Conservation (phyloP, 2,888 invertebrate genomes). For the Diaperis boleti region DNA sequence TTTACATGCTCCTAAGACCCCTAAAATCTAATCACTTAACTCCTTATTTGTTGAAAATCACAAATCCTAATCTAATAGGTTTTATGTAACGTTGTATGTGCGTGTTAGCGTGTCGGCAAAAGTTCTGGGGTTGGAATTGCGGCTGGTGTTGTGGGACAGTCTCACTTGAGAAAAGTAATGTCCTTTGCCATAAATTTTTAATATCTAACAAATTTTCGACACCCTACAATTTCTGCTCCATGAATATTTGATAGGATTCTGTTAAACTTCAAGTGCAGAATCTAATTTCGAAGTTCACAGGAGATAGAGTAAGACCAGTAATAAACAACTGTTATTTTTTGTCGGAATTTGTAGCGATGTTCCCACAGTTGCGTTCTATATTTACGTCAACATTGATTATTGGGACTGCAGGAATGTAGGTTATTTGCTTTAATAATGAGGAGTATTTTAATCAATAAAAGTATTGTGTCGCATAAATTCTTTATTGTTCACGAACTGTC, state of each 20-base stretch:
- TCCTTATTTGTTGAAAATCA: constrained; percentile 1
- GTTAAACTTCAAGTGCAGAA: constrained; percentile 10
- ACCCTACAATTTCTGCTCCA: constrained; percentile 11
- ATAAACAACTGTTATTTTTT: constrained; percentile 1
- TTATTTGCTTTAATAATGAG: constrained; percentile 10
- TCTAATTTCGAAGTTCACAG: constrained; percentile 9
- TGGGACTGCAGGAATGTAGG: constrained; percentile 12
- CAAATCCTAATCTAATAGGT: constrained; percentile 6
- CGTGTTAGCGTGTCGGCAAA: constrained; percentile 13
- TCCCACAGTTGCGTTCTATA: not conserved
- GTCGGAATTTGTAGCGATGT: not conserved
- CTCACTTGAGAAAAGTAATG: constrained; percentile 16
- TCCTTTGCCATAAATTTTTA: constrained; percentile 24
- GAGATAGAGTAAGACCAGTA: not conserved
- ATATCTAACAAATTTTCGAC: constrained; percentile 12
- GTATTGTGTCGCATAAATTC: constrained; percentile 5
- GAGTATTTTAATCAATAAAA: constrained; percentile 24
- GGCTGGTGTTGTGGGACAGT: constrained; percentile 8
- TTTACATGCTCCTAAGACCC: too few species aligned
- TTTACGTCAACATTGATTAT: constrained; percentile 9
- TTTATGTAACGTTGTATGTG: constrained; percentile 2
- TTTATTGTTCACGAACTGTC: constrained; percentile 12
- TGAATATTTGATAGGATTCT: constrained; percentile 22
- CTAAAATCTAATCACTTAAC: not conserved
- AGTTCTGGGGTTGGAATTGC: constrained; percentile 5